Evolutionary conservation across 2,888 invertebrate species (phyloP).

Genomic region (Molanna angustata): DNA sequence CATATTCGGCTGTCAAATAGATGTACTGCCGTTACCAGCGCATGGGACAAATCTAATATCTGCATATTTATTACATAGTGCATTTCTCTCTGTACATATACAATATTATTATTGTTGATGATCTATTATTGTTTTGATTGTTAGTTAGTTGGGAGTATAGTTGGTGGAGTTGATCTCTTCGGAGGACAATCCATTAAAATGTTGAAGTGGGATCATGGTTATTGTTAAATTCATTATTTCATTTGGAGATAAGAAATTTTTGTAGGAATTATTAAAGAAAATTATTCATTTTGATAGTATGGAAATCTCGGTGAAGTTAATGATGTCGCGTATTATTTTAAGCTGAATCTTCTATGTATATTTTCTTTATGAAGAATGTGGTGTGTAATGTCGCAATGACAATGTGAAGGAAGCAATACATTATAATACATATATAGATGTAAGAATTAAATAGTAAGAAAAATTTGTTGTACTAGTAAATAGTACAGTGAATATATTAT

Average conservation of each 20-base stretch:
- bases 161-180: conserved; percentile 4
- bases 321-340: too few species aligned
- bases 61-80: conserved; percentile 25
- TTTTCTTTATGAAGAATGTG: conserved; percentile 14
- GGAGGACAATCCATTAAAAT: too few species aligned
- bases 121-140: conserved; percentile 21
- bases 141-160: conserved; percentile 18
- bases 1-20: conserved; percentile 79
- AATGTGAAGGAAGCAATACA: conserved; percentile 33
- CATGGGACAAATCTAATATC: conserved; percentile 14
- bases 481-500: conserved; percentile 23
- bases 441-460: too few species aligned
- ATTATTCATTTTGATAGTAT: too few species aligned
- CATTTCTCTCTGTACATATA: conserved; percentile 30
- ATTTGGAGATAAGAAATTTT: too few species aligned
- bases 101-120: conserved; percentile 21
- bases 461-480: conserved; percentile 20
- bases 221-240: too few species aligned
- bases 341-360: conserved; percentile 14
- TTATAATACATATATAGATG: conserved; percentile 29
- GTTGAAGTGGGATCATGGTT: too few species aligned
- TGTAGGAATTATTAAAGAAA: too few species aligned
- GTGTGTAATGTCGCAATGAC: conserved; percentile 19
- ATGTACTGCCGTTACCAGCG: conserved; percentile 6
- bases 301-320: too few species aligned